Evolutionary conservation across 2,888 invertebrate genomes (phyloP).

Genomic region (Cremastinae sp.): DNA sequence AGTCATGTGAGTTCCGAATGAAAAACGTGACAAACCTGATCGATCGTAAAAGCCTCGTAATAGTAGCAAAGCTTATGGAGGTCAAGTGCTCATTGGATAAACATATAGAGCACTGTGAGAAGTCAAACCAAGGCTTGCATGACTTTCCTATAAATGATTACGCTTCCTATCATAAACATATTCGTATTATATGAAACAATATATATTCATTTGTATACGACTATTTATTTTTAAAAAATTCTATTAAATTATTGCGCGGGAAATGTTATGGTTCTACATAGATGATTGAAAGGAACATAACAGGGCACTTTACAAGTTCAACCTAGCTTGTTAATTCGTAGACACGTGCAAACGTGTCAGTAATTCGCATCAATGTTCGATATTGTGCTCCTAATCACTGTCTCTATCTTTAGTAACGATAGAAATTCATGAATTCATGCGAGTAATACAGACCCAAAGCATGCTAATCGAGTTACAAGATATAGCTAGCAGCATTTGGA

Average conservation of each 20-base stretch:
- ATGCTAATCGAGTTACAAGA: slow-evolving; percentile 4
- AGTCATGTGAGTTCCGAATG: slow-evolving; percentile 1
- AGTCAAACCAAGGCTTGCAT: slow-evolving; percentile 6
- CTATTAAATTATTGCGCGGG: too few species aligned
- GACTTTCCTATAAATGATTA: slow-evolving; percentile 12
- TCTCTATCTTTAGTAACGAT: slow-evolving; percentile 63
- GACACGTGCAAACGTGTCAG: slow-evolving; percentile 63
- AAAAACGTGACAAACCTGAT: slow-evolving; percentile 13
- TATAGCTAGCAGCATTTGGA: background rate
- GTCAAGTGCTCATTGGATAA: slow-evolving; percentile 46
- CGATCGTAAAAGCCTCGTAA: slow-evolving; percentile 39
- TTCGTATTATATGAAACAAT: too few species aligned
- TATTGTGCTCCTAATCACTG: slow-evolving; percentile 64
- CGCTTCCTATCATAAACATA: background rate
- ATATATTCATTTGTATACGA: too few species aligned
- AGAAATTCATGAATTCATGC: slow-evolving; percentile 63
- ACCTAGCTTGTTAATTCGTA: slow-evolving; percentile 18
- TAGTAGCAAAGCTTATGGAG: slow-evolving; percentile 49
- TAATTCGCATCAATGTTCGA: slow-evolving; percentile 65
- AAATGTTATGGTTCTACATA: too few species aligned
- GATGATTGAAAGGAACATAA: background rate
- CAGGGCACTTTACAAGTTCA: slow-evolving; percentile 10
- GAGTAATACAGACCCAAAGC: slow-evolving; percentile 51
- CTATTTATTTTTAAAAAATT: too few species aligned
- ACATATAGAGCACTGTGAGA: slow-evolving; percentile 10